These are phyloP conservation scores for Lamproptera curius DNA, from an alignment of 2,888 invertebrate genomes.

Conservation along the genomic window DNA sequence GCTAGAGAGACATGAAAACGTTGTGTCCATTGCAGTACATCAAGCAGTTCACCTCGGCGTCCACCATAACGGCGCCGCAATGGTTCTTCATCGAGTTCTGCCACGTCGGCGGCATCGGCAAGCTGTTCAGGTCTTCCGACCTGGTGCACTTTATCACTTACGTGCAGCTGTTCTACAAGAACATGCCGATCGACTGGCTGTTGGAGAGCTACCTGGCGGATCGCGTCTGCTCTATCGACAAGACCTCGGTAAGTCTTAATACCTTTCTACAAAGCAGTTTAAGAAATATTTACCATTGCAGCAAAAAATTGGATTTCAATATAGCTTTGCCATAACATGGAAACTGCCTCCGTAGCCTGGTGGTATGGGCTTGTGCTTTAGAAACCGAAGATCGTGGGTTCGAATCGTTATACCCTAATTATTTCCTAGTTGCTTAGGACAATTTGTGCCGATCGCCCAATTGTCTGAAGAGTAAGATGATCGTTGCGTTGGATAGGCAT, in stretches of 20 bases:
- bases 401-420: too few species aligned
- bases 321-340: too few species aligned
- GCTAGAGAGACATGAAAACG: too few species aligned
- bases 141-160: constrained; percentile 93
- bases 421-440: too few species aligned
- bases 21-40: constrained; percentile 52
- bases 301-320: too few species aligned
- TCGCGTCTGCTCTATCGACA: constrained; percentile 91
- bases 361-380: too few species aligned
- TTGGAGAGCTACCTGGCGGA: constrained; percentile 93
- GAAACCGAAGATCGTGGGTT: too few species aligned
- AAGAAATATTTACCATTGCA: background rate
- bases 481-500: too few species aligned
- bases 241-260: constrained; percentile 83
- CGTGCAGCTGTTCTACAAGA: constrained; percentile 96
- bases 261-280: too few species aligned
- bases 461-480: too few species aligned
- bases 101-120: constrained; percentile 96
- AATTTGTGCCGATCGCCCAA: too few species aligned
- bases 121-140: constrained; percentile 93
- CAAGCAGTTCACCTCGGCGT: constrained; percentile 38
- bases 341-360: too few species aligned
- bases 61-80: constrained; percentile 69
- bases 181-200: constrained; percentile 98
- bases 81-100: constrained; percentile 98